phyloP scores from a whole-genome alignment of 2,888 invertebrate species.

The Antheraea yamamai region DNA sequence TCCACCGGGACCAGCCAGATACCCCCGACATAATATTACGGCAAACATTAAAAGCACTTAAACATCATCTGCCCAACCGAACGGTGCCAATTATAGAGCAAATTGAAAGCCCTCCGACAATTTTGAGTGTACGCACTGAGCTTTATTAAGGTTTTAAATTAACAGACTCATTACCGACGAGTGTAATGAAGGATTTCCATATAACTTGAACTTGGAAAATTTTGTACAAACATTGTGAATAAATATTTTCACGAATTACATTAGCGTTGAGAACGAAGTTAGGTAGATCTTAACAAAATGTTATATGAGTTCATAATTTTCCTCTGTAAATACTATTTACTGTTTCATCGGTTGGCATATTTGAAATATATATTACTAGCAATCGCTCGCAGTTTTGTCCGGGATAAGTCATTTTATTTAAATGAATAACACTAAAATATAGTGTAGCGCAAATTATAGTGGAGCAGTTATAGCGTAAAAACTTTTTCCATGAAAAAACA shows the following conservation, averaged over 20 bases:
- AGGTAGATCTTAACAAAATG: neutral
- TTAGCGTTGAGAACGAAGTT: neutral
- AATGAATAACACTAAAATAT: too few relatives aligned
- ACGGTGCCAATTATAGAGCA: slow-evolving; percentile 63
- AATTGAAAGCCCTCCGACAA: slow-evolving; percentile 64
- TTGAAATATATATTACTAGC: neutral
- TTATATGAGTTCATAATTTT: slow-evolving; percentile 1
- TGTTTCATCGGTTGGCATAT: neutral
- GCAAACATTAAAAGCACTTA: slow-evolving; percentile 71
- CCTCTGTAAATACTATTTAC: neutral
- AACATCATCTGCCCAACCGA: slow-evolving; percentile 65
- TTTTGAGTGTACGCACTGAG: slow-evolving; percentile 50
- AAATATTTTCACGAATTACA: neutral
- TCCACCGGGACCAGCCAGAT: slow-evolving; percentile 68
- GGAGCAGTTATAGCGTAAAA: too few relatives aligned
- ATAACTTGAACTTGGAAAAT: slow-evolving; percentile 10
- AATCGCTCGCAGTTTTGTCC: too few relatives aligned
- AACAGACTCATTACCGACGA: slow-evolving; percentile 35
- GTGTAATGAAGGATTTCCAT: slow-evolving; percentile 25
- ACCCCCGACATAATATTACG: slow-evolving; percentile 66
- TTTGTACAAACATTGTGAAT: neutral
- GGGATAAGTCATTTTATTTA: too few relatives aligned
- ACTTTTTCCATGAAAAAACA: too few relatives aligned
- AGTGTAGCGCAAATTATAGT: too few relatives aligned
- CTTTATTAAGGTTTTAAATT: slow-evolving; percentile 54